Conservation (phyloP, 1,140 invertebrate genomes). For the Berghia stephanieae region DNA sequence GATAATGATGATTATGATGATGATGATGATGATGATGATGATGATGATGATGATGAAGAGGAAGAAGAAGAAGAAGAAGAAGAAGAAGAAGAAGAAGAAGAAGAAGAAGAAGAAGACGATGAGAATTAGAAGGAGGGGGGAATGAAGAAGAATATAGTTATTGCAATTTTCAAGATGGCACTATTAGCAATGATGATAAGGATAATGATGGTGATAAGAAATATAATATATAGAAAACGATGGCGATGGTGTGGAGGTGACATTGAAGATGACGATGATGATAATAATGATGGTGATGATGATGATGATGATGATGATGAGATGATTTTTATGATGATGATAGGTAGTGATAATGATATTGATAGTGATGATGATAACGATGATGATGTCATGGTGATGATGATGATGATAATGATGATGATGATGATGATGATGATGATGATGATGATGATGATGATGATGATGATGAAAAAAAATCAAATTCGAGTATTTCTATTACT, state of each 20-base stretch:
- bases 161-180: not conserved
- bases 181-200: not conserved
- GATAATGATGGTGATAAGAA: not conserved
- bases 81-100: not conserved
- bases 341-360: not conserved
- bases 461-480: constrained; percentile 3
- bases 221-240: not conserved
- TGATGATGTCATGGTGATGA: not conserved
- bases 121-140: not conserved
- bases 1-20: not conserved
- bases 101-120: not conserved
- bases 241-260: not conserved
- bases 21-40: not conserved
- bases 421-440: constrained; percentile 2
- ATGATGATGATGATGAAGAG: not conserved
- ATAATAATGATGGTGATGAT: not conserved
- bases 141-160: not conserved
- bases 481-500: no score
- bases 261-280: not conserved
- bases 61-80: not conserved
- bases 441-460: constrained; percentile 2
- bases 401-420: not conserved
- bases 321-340: not conserved
- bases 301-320: not conserved
- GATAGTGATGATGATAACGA: constrained; percentile 2